These are phyloP conservation scores for Gobionotothen gibberifrons DNA, from an alignment of 2,797 vertebrate genomes.

Conservation along the genomic window DNA sequence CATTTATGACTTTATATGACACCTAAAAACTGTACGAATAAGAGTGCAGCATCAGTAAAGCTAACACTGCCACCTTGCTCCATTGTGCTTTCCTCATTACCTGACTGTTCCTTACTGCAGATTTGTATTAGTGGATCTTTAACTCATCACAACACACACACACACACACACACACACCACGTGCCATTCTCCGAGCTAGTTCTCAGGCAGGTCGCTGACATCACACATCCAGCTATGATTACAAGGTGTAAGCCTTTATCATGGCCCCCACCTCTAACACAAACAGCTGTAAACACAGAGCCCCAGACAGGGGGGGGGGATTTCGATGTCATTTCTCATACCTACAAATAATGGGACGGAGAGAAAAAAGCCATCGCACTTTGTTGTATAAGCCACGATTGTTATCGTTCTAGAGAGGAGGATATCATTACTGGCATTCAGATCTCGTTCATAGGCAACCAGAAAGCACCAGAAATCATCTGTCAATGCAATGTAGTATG, in stretches of 20 bases:
- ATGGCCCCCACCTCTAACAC: slow-evolving; percentile 69
- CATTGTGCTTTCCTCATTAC: slow-evolving; percentile 48
- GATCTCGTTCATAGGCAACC: slow-evolving; percentile 77
- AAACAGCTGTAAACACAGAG: slow-evolving; percentile 73
- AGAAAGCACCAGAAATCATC: slow-evolving; percentile 82
- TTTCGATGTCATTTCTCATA: slow-evolving; percentile 76
- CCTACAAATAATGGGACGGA: slow-evolving; percentile 77
- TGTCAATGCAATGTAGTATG: slow-evolving; percentile 80
- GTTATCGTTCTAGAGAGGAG: slow-evolving; percentile 67
- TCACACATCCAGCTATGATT: slow-evolving; percentile 76
- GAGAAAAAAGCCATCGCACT: slow-evolving; percentile 58
- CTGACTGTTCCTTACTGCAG: slow-evolving; percentile 29
- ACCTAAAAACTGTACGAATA: not conserved
- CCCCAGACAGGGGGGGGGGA: slow-evolving; percentile 62
- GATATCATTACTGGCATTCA: slow-evolving; percentile 81
- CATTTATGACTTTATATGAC: no score
- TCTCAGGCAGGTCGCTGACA: slow-evolving; percentile 62
- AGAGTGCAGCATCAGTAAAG: slow-evolving; percentile 1
- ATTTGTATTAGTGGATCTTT: slow-evolving; percentile 27
- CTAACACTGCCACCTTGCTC: not conserved
- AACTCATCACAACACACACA: slow-evolving; percentile 17
- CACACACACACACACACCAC: slow-evolving; percentile 15
- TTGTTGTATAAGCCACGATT: slow-evolving; percentile 76
- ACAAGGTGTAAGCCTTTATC: slow-evolving; percentile 75
- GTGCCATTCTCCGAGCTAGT: slow-evolving; percentile 31